Conservation (phyloP, 2,888 invertebrate species). For the Belgica antarctica region DNA sequence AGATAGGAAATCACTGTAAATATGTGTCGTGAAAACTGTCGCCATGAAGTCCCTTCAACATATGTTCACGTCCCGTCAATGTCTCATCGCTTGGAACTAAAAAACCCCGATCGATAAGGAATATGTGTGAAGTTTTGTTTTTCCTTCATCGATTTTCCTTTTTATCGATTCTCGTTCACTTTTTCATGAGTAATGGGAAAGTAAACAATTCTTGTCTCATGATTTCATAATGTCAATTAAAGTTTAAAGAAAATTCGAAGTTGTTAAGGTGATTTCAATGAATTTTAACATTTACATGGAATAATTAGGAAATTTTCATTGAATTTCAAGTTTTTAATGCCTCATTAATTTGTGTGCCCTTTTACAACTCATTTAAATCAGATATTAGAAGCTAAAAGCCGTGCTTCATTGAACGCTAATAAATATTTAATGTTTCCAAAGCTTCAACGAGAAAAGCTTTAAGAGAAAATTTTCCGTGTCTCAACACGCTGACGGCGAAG, state of each 20-base stretch:
- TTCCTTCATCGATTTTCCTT: background rate
- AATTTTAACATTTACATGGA: no score
- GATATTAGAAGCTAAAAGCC: no score
- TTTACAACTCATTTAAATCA: no score
- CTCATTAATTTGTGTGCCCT: no score
- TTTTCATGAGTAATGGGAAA: slow-evolving; percentile 12
- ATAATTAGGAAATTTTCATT: no score
- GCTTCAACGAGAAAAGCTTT: slow-evolving; percentile 1
- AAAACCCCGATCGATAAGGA: background rate
- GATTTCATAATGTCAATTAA: background rate
- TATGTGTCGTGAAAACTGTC: background rate
- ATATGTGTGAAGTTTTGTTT: slow-evolving; percentile 15
- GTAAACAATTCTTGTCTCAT: slow-evolving; percentile 11
- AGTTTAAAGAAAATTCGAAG: no score
- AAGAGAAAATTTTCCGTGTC: background rate
- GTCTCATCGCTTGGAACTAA: background rate
- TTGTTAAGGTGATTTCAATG: no score
- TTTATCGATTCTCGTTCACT: background rate
- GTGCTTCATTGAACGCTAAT: no score
- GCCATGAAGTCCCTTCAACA: background rate
- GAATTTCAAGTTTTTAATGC: no score
- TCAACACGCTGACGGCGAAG: background rate
- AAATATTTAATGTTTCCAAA: background rate
- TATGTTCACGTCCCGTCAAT: slow-evolving; percentile 8
- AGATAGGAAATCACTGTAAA: background rate